These are phyloP conservation scores for Lycaon pictus DNA, from an alignment of 2,113 vertebrate genomes.

Conservation along the genomic window DNA sequence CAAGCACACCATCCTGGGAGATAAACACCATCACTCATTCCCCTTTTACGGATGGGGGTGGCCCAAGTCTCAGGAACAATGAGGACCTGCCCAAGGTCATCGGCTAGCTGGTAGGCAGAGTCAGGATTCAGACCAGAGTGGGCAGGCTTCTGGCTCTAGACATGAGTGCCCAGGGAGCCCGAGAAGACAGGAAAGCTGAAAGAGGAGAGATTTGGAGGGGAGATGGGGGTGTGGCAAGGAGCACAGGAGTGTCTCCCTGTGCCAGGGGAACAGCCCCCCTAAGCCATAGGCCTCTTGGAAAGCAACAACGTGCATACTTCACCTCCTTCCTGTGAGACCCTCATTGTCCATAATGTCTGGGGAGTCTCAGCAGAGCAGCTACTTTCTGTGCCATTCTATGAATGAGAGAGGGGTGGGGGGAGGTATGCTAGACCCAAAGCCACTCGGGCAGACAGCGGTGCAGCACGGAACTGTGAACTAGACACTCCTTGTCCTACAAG, in stretches of 20 bases:
- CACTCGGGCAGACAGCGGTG: neutral
- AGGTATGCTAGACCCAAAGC: neutral
- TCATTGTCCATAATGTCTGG: neutral
- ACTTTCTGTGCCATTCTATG: neutral
- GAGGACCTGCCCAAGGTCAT: no score
- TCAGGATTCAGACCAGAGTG: neutral
- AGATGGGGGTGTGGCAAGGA: neutral
- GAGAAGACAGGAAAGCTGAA: neutral
- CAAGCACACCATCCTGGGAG: rapidly evolving
- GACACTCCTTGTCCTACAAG: neutral
- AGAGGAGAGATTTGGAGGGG: neutral
- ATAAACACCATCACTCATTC: no score
- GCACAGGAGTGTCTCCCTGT: neutral
- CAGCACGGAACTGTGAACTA: rapidly evolving
- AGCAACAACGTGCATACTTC: neutral
- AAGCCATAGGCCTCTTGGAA: neutral
- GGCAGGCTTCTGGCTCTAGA: neutral
- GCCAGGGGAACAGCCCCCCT: neutral
- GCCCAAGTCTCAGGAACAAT: neutral
- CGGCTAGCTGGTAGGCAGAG: neutral
- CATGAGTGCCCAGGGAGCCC: neutral
- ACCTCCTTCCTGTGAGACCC: neutral
- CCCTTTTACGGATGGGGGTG: neutral
- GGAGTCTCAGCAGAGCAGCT: neutral
- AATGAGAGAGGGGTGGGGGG: neutral